Evolutionary conservation across 2,888 invertebrate species (phyloP), one percentile per base, ranked within the genome.

Genomic region (Acrocyrtus sp.): DNA sequence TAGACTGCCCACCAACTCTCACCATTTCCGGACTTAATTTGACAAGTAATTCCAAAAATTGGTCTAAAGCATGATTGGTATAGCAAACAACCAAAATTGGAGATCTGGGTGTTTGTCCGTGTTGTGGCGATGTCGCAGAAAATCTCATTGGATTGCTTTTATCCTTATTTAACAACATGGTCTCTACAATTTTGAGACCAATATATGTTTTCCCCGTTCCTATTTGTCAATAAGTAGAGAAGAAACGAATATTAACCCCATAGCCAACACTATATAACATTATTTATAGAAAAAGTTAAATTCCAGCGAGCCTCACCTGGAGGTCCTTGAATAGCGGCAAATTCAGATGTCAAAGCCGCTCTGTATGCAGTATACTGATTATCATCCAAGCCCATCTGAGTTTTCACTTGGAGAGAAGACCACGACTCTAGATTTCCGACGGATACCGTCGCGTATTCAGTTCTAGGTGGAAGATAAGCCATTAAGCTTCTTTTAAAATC

Each of bases 21-120:
- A n/a, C n/a, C n/a, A n/a, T n/a, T n/a, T n/a, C n/a, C n/a, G n/a
- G n/a, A n/a, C n/a, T n/a, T n/a, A n/a, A n/a, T 50, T 48, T 65
- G 0, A 90, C 82, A 10, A 92, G 85, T 8, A 90, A 91, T 83
- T 92, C 90, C 39, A 95, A 84, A 83, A 95, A 94, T 83, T 94
- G 93, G 85, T 95, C 95, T 43, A 95, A 84, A 5, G 94, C 94
- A 83, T 94, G 93, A 85, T 95, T 95, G 5, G 94, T 94, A 83
- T 90, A 93, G 81, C 93, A 92, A 22, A 95, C 89, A 0, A 95
- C 86, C 8, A 94, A 84, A 83, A 94, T 90, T 0, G 92, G 91
- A 1, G 85, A 85, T 77, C 86, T 85, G 77, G 86, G 86, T 12
- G 43, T 4, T n/a, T n/a, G n/a, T n/a, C n/a, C n/a, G n/a, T n/a